These are phyloP conservation scores for Oxyscelio sp. DNA, from an alignment of 2,888 invertebrate genomes.

Conservation along the genomic window DNA sequence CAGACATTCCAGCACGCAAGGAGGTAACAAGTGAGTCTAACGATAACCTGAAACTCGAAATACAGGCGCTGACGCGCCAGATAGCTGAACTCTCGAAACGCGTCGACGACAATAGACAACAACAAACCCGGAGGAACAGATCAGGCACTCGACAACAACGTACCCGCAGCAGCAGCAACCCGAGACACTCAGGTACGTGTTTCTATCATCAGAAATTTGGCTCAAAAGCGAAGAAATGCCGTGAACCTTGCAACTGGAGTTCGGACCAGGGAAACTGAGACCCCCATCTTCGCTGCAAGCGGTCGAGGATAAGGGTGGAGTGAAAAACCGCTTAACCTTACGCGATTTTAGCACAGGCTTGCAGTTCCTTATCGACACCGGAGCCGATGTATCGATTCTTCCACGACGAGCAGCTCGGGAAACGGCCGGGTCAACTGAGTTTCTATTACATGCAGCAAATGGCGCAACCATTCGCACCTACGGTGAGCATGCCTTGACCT, in stretches of 20 bases:
- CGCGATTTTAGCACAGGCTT: not conserved
- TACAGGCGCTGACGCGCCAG: not conserved
- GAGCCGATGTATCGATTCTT: slow-evolving; percentile 37
- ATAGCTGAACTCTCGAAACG: not conserved
- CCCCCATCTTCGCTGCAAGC: not conserved
- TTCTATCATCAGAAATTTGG: not conserved
- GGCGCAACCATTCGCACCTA: not conserved
- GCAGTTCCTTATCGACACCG: slow-evolving; percentile 70
- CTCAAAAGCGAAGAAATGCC: not conserved
- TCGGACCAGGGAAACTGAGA: not conserved
- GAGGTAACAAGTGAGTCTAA: too few species aligned
- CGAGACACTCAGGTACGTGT: not conserved
- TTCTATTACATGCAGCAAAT: slow-evolving; percentile 7
- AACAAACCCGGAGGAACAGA: not conserved
- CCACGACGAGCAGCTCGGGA: not conserved
- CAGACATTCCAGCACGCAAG: too few species aligned
- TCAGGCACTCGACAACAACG: not conserved
- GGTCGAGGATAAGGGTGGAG: not conserved
- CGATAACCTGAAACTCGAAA: too few species aligned
- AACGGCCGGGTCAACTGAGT: not conserved
- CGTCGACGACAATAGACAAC: not conserved
- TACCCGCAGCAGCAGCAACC: not conserved
- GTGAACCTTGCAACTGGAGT: not conserved
- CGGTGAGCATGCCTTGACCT: not conserved
- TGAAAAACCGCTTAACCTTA: not conserved